Base-by-base conservation (phyloP, 2,888 invertebrate genomes). In the Lasioglossum figueresi region DNA sequence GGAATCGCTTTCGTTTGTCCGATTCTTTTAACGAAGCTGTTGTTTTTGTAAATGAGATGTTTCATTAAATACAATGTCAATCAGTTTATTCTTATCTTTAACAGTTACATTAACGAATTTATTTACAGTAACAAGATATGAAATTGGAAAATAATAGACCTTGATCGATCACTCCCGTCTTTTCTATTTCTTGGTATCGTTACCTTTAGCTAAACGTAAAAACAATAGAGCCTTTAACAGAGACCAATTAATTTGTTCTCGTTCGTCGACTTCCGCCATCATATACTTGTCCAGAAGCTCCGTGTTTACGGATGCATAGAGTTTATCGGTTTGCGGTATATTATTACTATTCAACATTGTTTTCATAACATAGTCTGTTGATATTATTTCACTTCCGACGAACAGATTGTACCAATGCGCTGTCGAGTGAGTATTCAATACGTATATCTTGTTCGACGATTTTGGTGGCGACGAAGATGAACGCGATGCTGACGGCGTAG, bases 221-320 rank as follows among this genome's bases (percentile, higher is more conserved):
- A 82, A 90, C 6, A 79, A 37, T 77, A 90, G 5, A n/a, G 84
- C 70, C 45, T 74, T 90, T 19, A 90, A 73, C 14, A 89, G 34
- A 48, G 88, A 70, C 88, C 74, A 80, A 34, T 71, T 52, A 31
- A 90, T 76, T 63, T 90, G 80, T 48, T 89, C 88, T 72, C 45
- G 66, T 43, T 71, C 12, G 5, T 3, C 0, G 4, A 1, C 0
- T 1, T 0, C 23, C 19, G 16, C 43, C n/a, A 14, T 0, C 0
- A n/a, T 70, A 43, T 84, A 90, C 27, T 48, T 79, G 0, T 37
- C 0, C 71, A 31, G 81, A 12, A 80, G 37, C 23, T 68, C 40
- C 14, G 68, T 0, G 0, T 19, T 4, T 56, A 90, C 40, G 14
- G 16, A n/a, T 19, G 90, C 6, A 16, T n/a, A 0, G 0, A 19